Base-by-base conservation (phyloP, 2,888 invertebrate species). In the Taenaris catops region DNA sequence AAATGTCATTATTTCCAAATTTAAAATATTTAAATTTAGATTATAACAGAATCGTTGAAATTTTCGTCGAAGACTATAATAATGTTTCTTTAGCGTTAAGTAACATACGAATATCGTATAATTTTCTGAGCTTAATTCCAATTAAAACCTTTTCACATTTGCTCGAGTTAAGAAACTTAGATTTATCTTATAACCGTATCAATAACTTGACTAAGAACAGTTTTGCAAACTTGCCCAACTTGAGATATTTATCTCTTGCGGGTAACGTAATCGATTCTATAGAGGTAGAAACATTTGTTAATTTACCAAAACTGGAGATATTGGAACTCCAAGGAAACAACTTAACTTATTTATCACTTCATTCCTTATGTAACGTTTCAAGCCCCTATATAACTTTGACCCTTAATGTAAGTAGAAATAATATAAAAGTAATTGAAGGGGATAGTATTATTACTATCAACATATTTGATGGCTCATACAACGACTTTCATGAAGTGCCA, bases 11-110 rank as follows among this genome's bases (percentile, higher is more conserved):
- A 28, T 90, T 94, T 66, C 88, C 89, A 3, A 91, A 91, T 58
- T 64, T 95, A 11, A 92, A 92, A 60, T 96, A 96, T 74, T 86
- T 96, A 37, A 96, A 96, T 71, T 79, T 97, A 58, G 96, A 96
- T 60, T 95, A 94, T 34, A 97, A 97, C 74, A 90, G 93, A 53
- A 87, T 97, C 5, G 90, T 91, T 41, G 87, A 89, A 23, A 83
- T 96, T 38, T 92, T 93, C 0, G 80, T 87, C 17, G 90, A 90
- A 42, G 80, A 94, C 25, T 92, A 95, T 52, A 84, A 91, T 1
- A 91, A 90, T 34, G 78, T 92, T 2, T 94, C 96, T 51, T 87
- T 91, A 4, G 91, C 92, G 51, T 71, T 96, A 31, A 91, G 91
- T 34, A 95, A 96, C 65, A 88, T 96, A 20, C 91, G 96, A 54